A percentile compares a stretch with the other conserved stretches of the same genome.
phyloP scores from a whole-genome alignment of 2,113 vertebrate species.

The Microcebus ravelobensis region DNA sequence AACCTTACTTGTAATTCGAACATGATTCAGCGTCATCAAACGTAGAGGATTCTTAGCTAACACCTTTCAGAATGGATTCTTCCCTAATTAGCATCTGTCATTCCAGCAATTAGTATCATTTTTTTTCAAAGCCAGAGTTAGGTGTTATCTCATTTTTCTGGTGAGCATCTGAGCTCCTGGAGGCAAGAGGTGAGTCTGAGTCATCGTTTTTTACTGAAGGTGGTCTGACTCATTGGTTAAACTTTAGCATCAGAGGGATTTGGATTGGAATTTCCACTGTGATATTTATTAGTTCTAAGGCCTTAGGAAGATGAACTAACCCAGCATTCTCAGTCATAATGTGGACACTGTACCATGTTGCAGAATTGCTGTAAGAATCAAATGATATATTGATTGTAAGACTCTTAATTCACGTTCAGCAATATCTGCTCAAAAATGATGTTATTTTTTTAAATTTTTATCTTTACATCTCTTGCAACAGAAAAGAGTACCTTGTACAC shows the following conservation, averaged over 20 bases:
- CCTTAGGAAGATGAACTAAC: background rate
- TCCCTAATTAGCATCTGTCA: background rate
- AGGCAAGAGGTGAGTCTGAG: background rate
- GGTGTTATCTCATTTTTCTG: background rate
- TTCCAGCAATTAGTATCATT: background rate
- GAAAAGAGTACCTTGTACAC: background rate
- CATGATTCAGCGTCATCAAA: background rate
- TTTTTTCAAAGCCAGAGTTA: background rate
- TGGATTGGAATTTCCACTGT: background rate
- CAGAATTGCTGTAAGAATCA: background rate
- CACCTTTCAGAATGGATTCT: background rate
- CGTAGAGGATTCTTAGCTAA: background rate
- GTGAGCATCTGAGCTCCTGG: background rate
- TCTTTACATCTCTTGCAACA: background rate
- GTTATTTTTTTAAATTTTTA: background rate
- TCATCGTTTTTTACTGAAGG: background rate
- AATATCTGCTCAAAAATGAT: background rate
- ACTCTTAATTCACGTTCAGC: background rate
- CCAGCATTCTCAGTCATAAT: background rate
- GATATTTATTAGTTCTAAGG: background rate
- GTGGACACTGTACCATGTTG: background rate
- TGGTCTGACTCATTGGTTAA: background rate
- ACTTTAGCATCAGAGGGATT: background rate
- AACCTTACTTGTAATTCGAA: background rate
- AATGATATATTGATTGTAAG: background rate